Conservation (phyloP, 53 echinoderm and acorn worm genomes). For the Patiria pectinifera region DNA sequence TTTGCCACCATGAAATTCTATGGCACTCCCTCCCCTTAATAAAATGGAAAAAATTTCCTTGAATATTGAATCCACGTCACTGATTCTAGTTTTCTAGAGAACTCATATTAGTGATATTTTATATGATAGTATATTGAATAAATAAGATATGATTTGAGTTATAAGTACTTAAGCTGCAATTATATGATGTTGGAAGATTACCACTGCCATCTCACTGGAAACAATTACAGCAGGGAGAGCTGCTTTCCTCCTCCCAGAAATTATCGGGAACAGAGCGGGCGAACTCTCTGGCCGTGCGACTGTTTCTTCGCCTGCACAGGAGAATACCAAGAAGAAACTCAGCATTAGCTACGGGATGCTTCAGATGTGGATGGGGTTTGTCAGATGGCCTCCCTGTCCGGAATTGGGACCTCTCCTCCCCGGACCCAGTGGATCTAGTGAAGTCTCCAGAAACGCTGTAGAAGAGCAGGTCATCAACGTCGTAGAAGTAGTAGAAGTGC, state of each 20-base stretch:
- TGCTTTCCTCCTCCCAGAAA: conserved; percentile 36
- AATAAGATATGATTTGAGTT: no score
- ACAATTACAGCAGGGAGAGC: conserved; percentile 26
- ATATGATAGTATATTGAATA: no score
- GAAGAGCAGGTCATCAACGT: conserved; percentile 63
- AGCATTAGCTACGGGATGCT: conserved; percentile 20
- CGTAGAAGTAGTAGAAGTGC: conserved; percentile 70
- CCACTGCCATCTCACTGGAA: not conserved
- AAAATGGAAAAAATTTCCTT: no score
- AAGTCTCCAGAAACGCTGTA: conserved; percentile 35
- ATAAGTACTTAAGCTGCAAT: no score
- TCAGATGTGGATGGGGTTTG: conserved; percentile 18
- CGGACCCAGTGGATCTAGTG: not conserved
- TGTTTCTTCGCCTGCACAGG: conserved; percentile 37
- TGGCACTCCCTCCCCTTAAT: no score
- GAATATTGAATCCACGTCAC: no score
- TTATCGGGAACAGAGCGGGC: conserved; percentile 19
- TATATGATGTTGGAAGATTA: no score
- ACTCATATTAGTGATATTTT: no score
- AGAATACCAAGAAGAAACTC: conserved; percentile 48
- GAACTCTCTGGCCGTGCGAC: conserved; percentile 30
- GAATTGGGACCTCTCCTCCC: not conserved
- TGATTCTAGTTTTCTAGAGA: no score
- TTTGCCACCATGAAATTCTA: no score
- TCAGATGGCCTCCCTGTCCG: not conserved